Percentiles rank a stretch among this genome's conserved stretches.
Conservation (phyloP, 2,113 vertebrate species). For the Anas platyrhynchos region DNA sequence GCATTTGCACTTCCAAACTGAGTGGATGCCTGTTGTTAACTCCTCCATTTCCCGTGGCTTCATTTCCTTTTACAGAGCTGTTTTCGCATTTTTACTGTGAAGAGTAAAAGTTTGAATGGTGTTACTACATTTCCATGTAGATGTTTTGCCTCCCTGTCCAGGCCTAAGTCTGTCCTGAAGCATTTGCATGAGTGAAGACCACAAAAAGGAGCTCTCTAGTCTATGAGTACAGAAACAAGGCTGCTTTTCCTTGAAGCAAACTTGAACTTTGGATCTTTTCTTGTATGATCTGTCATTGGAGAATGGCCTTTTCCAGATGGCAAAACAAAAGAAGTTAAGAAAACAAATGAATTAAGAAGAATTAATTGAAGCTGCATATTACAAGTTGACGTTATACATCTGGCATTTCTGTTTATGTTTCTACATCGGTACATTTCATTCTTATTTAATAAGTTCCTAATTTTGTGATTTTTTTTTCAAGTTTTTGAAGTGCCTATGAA, state of each 20-base stretch:
- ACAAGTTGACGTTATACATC: constrained; percentile 44
- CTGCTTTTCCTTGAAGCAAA: background rate
- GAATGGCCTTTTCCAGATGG: constrained; percentile 48
- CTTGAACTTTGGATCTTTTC: constrained; percentile 22
- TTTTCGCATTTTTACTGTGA: background rate
- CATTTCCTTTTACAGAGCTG: background rate
- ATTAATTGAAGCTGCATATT: constrained; percentile 33
- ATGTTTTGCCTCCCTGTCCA: background rate
- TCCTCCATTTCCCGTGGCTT: background rate
- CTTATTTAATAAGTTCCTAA: constrained; percentile 32
- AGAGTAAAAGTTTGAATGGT: background rate
- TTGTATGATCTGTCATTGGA: constrained; percentile 19
- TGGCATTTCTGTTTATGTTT: constrained; percentile 52
- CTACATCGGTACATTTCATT: constrained; percentile 29
- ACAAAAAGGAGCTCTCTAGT: background rate
- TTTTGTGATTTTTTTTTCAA: background rate
- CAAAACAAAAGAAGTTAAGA: constrained; percentile 56
- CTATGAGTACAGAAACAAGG: background rate
- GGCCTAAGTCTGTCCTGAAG: background rate
- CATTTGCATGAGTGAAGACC: background rate
- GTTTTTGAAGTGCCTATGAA: background rate
- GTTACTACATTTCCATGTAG: accelerated
- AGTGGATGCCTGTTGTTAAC: accelerated
- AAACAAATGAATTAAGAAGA: constrained; percentile 55
- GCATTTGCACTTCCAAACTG: background rate